These are phyloP conservation scores for Eupristina koningsbergeri DNA, from an alignment of 1,140 invertebrate genomes.

Conservation along the genomic window DNA sequence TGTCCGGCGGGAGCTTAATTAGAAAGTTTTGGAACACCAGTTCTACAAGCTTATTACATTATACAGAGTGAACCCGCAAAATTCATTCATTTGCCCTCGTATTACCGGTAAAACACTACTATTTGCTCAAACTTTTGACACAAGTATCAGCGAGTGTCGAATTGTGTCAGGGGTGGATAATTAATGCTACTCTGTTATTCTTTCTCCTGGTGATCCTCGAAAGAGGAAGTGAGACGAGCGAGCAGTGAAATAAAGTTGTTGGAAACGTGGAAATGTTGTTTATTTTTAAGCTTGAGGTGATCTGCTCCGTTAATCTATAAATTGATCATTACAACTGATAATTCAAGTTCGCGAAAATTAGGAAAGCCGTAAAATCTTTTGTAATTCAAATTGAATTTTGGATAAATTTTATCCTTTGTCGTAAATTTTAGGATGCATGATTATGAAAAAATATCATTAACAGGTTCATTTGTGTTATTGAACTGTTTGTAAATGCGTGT, in stretches of 20 bases:
- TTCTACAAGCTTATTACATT: slow-evolving; percentile 69
- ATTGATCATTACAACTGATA: not conserved
- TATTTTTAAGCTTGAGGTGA: not conserved
- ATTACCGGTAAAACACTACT: slow-evolving; percentile 61
- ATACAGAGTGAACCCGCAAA: slow-evolving; percentile 66
- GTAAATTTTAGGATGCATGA: too few species aligned
- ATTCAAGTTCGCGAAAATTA: not conserved
- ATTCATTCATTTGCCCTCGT: slow-evolving; percentile 57
- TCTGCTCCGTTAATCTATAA: not conserved
- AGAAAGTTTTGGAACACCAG: slow-evolving; percentile 64
- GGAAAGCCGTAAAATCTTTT: slow-evolving; percentile 2
- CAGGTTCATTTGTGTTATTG: too few species aligned
- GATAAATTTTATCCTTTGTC: not conserved
- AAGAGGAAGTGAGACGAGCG: too few species aligned
- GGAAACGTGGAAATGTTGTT: not conserved
- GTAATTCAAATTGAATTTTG: slow-evolving; percentile 5
- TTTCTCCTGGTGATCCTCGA: not conserved
- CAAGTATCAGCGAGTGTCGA: slow-evolving; percentile 65
- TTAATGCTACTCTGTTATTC: slow-evolving; percentile 66
- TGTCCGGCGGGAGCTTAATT: slow-evolving; percentile 70
- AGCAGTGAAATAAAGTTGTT: too few species aligned
- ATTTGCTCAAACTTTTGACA: slow-evolving; percentile 67
- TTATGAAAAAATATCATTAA: too few species aligned
- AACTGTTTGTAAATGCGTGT: too few species aligned
- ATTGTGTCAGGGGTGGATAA: slow-evolving; percentile 69